Evolutionary conservation across 2,797 vertebrate species (phyloP), one percentile per base, ranked within the genome.

Genomic region (Bovichtus variegatus): DNA sequence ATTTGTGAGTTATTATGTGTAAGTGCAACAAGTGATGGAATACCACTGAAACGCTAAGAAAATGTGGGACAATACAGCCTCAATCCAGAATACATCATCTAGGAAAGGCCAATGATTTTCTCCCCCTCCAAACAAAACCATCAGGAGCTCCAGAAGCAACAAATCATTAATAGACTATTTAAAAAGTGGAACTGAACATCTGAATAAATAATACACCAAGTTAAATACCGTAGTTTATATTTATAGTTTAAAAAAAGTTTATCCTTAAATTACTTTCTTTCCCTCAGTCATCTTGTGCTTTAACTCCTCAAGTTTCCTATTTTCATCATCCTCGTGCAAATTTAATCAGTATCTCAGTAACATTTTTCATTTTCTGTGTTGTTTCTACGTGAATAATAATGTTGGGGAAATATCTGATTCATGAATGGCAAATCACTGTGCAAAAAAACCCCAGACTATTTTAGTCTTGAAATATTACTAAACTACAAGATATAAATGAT

Each of bases 61-160:
- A 81, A 78, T 85, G 87, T 46, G 46, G 59, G 60, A 86, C 80
- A 36, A 80, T 86, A 87, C 73, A 34, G 74, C 87, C 87, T 79
- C 46, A 34, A 88, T 82, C n/a, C 23, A 78, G 76, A 87, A 91
- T 85, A 79, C 57, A 92, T 89, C 69, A 86, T 82, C 79, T 46
- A 23, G 51, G 51, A 78, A 83, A 67, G 66, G 73, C 63, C 72
- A 76, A 76, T 15, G 23, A 68, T 73, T 69, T 76, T 73, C 34
- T 71, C 29, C 38, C 40, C 63, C 41, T 67, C 40, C 58, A 72
- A 79, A 84, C 69, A 73, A 50, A 40, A 61, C 62, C n/a, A 18
- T 59, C 68, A 72, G 53, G 40, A 38, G 43, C 34, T 67, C 36
- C 19, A 9, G 40, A 62, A 64, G 27, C 25, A 66, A 67, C 36